Conservation (phyloP, 2,113 vertebrate species). For the Carassius carassius region DNA sequence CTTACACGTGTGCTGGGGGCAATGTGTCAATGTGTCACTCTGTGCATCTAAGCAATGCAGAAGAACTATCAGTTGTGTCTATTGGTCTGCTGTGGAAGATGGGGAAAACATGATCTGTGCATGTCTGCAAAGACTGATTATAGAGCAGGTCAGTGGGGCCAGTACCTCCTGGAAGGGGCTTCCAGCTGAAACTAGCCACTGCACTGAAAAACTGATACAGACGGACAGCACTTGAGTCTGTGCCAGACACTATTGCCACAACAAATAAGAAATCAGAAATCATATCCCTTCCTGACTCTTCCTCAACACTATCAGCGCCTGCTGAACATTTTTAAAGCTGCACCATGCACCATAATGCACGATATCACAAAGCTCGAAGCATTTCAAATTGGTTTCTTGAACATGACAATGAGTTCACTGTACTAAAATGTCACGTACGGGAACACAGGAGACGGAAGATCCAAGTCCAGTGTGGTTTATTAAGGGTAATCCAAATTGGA, state of each 20-base stretch:
- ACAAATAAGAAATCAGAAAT: slow-evolving; percentile 12
- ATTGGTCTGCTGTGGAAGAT: not conserved
- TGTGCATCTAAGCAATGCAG: too few relatives aligned
- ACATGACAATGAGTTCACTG: too few relatives aligned
- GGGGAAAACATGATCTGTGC: not conserved
- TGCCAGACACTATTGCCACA: not conserved
- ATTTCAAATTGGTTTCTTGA: too few relatives aligned
- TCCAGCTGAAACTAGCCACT: not conserved
- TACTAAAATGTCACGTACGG: too few relatives aligned
- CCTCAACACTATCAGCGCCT: not conserved
- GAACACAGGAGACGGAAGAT: too few relatives aligned
- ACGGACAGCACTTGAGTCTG: not conserved
- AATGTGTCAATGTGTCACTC: slow-evolving; percentile 30
- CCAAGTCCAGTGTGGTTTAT: too few relatives aligned
- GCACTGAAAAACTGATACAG: not conserved
- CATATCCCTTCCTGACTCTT: not conserved
- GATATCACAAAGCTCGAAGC: too few relatives aligned
- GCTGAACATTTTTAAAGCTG: not conserved
- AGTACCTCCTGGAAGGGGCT: slow-evolving; percentile 30
- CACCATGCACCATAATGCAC: too few relatives aligned
- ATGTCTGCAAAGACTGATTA: slow-evolving; percentile 7
- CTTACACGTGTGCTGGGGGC: slow-evolving; percentile 34
- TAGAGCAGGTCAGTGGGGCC: not conserved
- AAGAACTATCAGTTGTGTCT: not conserved
- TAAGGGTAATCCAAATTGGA: too few relatives aligned